These are phyloP conservation scores for Spheniscus mendiculus DNA, from an alignment of 2,113 vertebrate species.

Conservation along the genomic window DNA sequence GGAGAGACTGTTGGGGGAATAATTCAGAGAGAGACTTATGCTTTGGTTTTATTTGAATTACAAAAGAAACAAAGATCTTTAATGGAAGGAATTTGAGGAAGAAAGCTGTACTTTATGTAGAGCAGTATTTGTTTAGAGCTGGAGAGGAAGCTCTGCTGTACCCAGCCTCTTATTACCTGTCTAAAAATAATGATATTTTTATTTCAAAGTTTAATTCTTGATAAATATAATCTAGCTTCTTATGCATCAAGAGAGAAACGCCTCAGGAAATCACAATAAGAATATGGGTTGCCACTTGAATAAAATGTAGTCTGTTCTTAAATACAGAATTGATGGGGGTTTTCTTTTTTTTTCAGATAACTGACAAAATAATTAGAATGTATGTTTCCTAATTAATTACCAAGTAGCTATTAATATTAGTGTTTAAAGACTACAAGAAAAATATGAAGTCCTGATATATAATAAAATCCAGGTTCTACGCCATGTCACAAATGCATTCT, in stretches of 20 bases:
- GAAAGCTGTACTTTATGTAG: not conserved
- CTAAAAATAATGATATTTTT: not conserved
- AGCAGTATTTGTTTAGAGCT: not conserved
- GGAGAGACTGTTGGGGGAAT: not conserved
- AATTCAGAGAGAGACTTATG: not conserved
- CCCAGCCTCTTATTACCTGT: not conserved
- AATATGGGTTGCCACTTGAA: not conserved
- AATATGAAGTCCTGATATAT: fast-evolving
- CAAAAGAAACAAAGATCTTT: not conserved
- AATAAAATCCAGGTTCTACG: not conserved
- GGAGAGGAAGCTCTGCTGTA: not conserved
- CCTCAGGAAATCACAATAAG: not conserved
- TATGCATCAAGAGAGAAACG: not conserved
- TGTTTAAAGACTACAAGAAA: not conserved
- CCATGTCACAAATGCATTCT: not conserved
- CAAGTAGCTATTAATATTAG: not conserved
- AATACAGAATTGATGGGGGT: not conserved
- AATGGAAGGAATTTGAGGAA: not conserved
- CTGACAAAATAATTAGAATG: not conserved
- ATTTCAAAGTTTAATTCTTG: not conserved
- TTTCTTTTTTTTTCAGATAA: not conserved
- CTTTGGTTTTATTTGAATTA: not conserved
- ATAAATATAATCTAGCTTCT: not conserved
- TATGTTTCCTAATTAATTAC: not conserved
- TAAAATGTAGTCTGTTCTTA: not conserved